Percentiles rank a stretch among this genome's conserved stretches.
phyloP scores from a whole-genome alignment of 2,797 vertebrate genomes.

The Simalia tracyae region DNA sequence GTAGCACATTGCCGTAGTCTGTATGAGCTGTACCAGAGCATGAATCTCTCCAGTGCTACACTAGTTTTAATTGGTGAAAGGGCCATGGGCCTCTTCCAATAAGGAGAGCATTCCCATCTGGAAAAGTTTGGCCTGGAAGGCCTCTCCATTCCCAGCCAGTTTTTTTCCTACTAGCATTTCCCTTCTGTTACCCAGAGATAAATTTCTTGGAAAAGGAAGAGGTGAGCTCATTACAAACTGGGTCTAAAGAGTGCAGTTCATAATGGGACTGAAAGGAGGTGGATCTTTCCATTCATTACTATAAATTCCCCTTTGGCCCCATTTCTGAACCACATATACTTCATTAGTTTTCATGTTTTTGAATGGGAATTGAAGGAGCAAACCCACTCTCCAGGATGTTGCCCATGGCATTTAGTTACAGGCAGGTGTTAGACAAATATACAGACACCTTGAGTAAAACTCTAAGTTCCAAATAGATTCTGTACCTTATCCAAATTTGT shows the following conservation, averaged over 20 bases:
- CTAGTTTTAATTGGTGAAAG: background rate
- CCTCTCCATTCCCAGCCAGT: background rate
- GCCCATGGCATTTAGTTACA: background rate
- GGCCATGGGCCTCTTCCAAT: background rate
- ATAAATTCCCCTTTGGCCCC: background rate
- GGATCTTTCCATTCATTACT: background rate
- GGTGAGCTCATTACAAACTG: background rate
- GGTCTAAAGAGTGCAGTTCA: background rate
- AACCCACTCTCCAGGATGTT: background rate
- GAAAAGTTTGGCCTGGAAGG: background rate
- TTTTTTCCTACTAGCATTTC: background rate
- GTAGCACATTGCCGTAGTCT: background rate
- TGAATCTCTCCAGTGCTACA: background rate
- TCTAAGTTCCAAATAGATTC: background rate
- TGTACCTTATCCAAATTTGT: constrained; percentile 38
- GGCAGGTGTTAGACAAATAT: background rate
- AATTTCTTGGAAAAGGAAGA: background rate
- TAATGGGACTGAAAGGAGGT: background rate
- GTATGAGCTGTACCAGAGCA: background rate
- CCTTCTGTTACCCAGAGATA: background rate
- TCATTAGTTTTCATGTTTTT: background rate
- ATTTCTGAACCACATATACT: background rate
- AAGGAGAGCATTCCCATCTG: background rate
- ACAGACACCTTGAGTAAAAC: background rate
- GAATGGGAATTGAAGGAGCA: background rate